These are phyloP conservation scores for Manis javanica DNA, from an alignment of 2,797 vertebrate genomes.

Conservation along the genomic window DNA sequence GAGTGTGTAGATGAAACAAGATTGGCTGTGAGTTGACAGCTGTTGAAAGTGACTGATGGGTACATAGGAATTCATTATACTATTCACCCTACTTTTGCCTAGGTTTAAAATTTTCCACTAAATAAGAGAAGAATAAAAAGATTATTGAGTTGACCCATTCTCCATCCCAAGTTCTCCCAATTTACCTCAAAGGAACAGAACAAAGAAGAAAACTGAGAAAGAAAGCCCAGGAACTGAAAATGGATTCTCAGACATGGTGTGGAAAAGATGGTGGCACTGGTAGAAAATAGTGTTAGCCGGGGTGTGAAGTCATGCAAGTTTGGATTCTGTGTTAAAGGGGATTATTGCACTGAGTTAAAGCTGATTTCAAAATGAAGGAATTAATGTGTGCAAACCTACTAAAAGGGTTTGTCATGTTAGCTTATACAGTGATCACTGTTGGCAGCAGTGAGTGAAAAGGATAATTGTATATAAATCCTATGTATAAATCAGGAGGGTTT, in stretches of 20 bases:
- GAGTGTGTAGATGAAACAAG: neutral
- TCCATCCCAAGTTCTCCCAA: neutral
- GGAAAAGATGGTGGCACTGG: neutral
- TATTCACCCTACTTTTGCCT: neutral
- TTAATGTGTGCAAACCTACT: neutral
- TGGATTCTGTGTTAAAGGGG: neutral
- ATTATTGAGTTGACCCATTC: neutral
- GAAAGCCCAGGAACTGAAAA: neutral
- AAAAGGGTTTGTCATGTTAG: neutral
- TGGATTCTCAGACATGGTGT: neutral
- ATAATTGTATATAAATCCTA: neutral
- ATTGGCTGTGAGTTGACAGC: neutral
- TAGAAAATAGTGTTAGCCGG: neutral
- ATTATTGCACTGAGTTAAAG: neutral
- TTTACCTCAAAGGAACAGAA: conserved; percentile 6
- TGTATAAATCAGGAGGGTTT: conserved; percentile 8
- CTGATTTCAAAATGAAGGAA: conserved; percentile 54
- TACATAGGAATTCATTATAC: neutral
- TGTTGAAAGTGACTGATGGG: neutral
- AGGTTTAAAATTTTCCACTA: conserved; percentile 17
- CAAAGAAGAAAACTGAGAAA: neutral
- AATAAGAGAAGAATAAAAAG: neutral
- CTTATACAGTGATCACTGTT: conserved; percentile 12
- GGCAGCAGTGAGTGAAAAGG: neutral
- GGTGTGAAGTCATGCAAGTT: neutral